phyloP scores from a whole-genome alignment of 2,113 vertebrate genomes.

The Craseonycteris thonglongyai region DNA sequence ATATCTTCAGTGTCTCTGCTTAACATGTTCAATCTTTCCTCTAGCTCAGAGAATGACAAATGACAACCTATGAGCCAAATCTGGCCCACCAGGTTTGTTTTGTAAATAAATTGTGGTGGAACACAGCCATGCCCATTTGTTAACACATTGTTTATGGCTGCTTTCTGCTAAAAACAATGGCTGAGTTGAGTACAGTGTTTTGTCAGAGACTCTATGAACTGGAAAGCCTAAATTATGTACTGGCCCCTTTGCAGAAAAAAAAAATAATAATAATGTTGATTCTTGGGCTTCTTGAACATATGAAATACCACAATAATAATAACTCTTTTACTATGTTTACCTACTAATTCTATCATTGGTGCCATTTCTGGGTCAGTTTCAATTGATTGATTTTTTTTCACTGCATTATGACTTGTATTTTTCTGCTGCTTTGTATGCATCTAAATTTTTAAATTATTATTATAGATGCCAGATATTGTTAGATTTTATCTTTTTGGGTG shows the following conservation, averaged over 20 bases:
- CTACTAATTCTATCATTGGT: not conserved
- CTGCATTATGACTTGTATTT: not conserved
- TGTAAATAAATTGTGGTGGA: slow-evolving; percentile 6
- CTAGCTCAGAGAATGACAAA: not conserved
- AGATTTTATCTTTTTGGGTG: not conserved
- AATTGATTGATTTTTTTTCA: not conserved
- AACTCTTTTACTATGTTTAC: not conserved
- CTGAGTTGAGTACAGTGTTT: not conserved
- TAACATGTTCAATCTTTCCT: not conserved
- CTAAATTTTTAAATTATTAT: not conserved
- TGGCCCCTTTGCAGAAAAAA: not conserved
- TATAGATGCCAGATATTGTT: not conserved
- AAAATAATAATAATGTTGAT: not conserved
- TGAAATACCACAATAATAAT: not conserved
- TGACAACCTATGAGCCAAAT: not conserved
- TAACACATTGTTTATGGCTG: not conserved
- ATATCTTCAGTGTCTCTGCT: too few species aligned
- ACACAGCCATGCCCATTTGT: not conserved
- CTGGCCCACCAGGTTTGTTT: not conserved
- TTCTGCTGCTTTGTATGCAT: slow-evolving; percentile 6
- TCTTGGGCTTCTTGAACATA: not conserved
- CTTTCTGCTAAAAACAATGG: not conserved
- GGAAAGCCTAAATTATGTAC: not conserved
- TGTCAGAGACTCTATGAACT: not conserved
- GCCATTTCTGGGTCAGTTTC: not conserved